Base-by-base conservation (phyloP, 2,888 invertebrate genomes). In the Drosophila prolongata region DNA sequence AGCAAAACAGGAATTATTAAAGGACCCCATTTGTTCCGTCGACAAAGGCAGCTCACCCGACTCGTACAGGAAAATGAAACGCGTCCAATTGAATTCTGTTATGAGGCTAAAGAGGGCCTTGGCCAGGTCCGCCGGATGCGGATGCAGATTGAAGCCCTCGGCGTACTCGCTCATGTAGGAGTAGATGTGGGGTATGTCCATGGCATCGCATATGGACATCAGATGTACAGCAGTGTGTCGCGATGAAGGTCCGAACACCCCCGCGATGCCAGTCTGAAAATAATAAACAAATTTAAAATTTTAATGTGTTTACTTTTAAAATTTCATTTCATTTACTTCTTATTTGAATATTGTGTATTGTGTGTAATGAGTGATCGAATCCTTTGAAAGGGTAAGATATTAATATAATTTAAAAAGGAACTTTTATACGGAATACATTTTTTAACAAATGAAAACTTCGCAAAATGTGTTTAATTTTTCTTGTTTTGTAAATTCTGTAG, bases 161-260 rank as follows among this genome's bases (percentile, higher is more conserved):
- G 93, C 93, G 72, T 94, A 93, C 59, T 94, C 93, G 77, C 96
- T 95, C 94, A 96, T 96, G 80, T 95, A 94, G 0, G 95, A 95
- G 86, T 97, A 95, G 59, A 98, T 94, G 89, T 97, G 96, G 0
- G 98, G 98, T 69, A 98, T 94, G 92, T 97, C 96, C 81, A 97
- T 94, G 42, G 94, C 94, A 90, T 97, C 96, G 76, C 97, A 96
- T 70, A 97, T 94, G 14, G 97, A 96, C 91, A 97, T 96, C 50
- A 98, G 95, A 89, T 97, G 96, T 55, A 95, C 94, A 10, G 97
- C 94, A 0, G 95, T 94, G 56, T 93, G 93, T 57, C 93, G 94
- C 42, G 95, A 94, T 58, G 95, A 94, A 0, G 98, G 98, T 1
- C 98, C 98, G 87, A 98, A 96, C 57, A 98, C 94, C 14, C 96